Evolutionary conservation across 2,888 invertebrate species (phyloP).

Genomic region (Agrotis exclamationis): DNA sequence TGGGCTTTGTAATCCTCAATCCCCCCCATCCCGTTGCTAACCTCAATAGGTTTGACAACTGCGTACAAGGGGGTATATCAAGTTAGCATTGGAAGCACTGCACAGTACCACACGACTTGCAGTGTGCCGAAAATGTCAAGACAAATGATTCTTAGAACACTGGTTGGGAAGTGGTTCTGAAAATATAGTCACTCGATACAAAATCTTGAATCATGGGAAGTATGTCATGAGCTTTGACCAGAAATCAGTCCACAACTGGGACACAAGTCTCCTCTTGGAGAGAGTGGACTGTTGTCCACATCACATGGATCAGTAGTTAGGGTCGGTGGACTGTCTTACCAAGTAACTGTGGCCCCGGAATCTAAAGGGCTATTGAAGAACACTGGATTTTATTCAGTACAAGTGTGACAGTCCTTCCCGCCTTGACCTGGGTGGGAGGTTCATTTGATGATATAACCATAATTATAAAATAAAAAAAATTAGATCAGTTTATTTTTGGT

Average conservation of each 20-base stretch:
- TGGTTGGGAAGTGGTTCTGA: background rate
- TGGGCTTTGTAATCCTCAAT: background rate
- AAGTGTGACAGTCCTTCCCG: no score
- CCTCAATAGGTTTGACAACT: conserved; percentile 78
- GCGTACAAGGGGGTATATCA: conserved; percentile 81
- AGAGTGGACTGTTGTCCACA: background rate
- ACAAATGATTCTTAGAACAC: conserved; percentile 60
- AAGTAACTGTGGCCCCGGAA: no score
- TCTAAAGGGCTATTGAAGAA: no score
- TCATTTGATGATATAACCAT: no score
- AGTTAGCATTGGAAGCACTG: conserved; percentile 82
- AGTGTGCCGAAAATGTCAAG: conserved; percentile 82
- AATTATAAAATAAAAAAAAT: no score
- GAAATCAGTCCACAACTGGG: background rate
- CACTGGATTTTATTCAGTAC: no score
- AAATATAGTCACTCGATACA: no score
- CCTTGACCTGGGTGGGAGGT: no score
- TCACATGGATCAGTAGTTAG: no score
- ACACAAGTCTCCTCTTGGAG: background rate
- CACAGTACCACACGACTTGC: conserved; percentile 59
- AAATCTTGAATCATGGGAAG: background rate
- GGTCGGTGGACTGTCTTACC: no score
- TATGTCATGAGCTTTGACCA: background rate
- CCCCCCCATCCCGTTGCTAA: conserved; percentile 82
- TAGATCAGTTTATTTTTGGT: no score